Evolutionary conservation across 2,888 invertebrate genomes (phyloP).

Genomic region (Sphaerophoria rueppellii): DNA sequence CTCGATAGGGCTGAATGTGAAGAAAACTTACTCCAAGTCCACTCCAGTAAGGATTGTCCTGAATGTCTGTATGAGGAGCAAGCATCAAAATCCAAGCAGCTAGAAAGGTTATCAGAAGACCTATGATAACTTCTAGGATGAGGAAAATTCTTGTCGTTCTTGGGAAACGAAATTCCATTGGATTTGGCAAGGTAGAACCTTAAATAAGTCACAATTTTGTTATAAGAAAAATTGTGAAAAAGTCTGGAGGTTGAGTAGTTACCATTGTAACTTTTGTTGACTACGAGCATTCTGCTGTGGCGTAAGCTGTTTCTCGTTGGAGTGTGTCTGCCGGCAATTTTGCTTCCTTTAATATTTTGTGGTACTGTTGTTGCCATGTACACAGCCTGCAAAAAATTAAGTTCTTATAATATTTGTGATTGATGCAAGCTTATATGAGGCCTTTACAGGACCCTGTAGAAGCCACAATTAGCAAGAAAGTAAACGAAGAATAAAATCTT

Average conservation of each 20-base stretch:
- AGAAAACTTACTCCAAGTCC: conserved; percentile 84
- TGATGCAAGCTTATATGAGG: too few relatives aligned
- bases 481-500: too few relatives aligned
- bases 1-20: too few relatives aligned
- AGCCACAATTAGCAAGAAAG: too few relatives aligned
- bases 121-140: conserved; percentile 83
- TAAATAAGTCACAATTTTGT: conserved; percentile 9
- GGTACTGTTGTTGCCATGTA: conserved; percentile 86
- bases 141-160: conserved; percentile 78
- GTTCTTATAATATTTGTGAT: background rate
- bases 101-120: conserved; percentile 83
- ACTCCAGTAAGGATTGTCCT: conserved; percentile 87
- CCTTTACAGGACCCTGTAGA: too few relatives aligned
- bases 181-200: conserved; percentile 79
- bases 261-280: conserved; percentile 84
- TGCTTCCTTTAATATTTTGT: conserved; percentile 85
- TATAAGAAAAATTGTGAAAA: background rate
- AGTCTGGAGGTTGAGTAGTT: conserved; percentile 30
- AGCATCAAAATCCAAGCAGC: conserved; percentile 85
- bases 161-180: conserved; percentile 78
- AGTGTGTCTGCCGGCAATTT: conserved; percentile 86
- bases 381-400: conserved; percentile 78
- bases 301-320: conserved; percentile 87
- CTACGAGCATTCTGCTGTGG: conserved; percentile 88
- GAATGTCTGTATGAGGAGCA: conserved; percentile 84